Evolutionary conservation across 2,113 vertebrate species (phyloP).

Genomic region (Ochotona princeps): DNA sequence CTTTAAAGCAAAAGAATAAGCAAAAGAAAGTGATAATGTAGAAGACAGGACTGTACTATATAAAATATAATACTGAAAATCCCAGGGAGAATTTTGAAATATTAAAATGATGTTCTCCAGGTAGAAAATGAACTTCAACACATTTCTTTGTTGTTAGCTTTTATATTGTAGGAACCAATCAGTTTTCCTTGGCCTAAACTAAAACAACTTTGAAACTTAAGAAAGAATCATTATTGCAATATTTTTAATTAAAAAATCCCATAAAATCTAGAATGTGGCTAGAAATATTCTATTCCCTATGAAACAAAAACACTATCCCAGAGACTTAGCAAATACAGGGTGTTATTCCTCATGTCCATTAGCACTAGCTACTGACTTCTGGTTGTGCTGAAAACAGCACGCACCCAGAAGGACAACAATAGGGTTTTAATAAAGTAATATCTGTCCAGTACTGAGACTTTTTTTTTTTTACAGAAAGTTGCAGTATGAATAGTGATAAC

Average conservation of each 20-base stretch:
- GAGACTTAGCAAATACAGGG: neutral
- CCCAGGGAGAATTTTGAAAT: slow-evolving; percentile 12
- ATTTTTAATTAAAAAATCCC: slow-evolving; percentile 44
- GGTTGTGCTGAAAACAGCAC: neutral
- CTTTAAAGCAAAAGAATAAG: slow-evolving; percentile 42
- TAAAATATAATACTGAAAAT: slow-evolving; percentile 4
- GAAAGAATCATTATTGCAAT: slow-evolving; percentile 13
- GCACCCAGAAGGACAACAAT: neutral
- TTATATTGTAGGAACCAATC: neutral
- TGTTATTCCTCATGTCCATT: neutral
- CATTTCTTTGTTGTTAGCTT: neutral
- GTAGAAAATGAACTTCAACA: neutral
- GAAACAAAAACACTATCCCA: neutral
- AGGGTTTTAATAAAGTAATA: slow-evolving; percentile 51
- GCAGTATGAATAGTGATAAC: slow-evolving; percentile 13
- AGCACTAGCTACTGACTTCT: neutral
- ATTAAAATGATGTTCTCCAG: neutral
- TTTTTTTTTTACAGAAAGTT: slow-evolving; percentile 41
- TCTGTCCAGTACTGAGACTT: neutral
- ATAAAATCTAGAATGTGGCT: neutral
- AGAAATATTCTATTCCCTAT: slow-evolving; percentile 27
- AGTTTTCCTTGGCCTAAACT: neutral
- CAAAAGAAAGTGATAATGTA: neutral
- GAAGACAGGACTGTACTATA: neutral
- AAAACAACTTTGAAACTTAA: slow-evolving; percentile 41